These are phyloP conservation scores for Drosophila borealis DNA, from an alignment of 2,888 invertebrate species.

Conservation along the genomic window DNA sequence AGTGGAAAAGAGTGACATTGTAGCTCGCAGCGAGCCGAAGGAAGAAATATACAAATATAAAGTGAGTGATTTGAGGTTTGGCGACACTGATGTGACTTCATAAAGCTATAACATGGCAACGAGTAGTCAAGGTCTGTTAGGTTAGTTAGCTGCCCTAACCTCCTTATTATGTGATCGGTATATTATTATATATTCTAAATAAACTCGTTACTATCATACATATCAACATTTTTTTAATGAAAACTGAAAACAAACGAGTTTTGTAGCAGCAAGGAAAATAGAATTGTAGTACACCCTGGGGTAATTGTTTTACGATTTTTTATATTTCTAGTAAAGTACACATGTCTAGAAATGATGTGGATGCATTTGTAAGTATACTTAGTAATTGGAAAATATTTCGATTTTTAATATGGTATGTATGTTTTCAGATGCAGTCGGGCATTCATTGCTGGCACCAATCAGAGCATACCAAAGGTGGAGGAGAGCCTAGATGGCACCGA, in stretches of 20 bases:
- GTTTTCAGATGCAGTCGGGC: slow-evolving; percentile 42
- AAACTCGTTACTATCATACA: too few relatives aligned
- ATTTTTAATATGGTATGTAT: neutral
- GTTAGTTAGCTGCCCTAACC: too few relatives aligned
- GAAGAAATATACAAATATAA: too few relatives aligned
- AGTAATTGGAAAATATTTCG: neutral
- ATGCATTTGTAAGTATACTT: slow-evolving; percentile 31
- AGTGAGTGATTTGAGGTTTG: too few relatives aligned
- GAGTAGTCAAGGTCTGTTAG: too few relatives aligned
- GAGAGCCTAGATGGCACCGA: slow-evolving; percentile 1
- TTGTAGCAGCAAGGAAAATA: neutral
- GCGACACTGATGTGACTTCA: too few relatives aligned
- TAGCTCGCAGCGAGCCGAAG: neutral
- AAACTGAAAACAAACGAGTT: neutral
- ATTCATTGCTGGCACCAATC: slow-evolving; percentile 38
- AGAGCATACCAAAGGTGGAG: slow-evolving; percentile 4
- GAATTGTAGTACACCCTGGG: slow-evolving; percentile 1
- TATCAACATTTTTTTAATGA: too few relatives aligned
- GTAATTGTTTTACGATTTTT: neutral
- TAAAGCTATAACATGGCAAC: too few relatives aligned
- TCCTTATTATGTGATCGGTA: too few relatives aligned
- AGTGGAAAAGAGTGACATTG: slow-evolving; percentile 2
- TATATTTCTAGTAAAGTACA: neutral
- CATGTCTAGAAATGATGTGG: slow-evolving; percentile 28
- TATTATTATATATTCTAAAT: too few relatives aligned